These are phyloP conservation scores for Cheilosia scutellata DNA, from an alignment of 2,888 invertebrate genomes.

Conservation along the genomic window DNA sequence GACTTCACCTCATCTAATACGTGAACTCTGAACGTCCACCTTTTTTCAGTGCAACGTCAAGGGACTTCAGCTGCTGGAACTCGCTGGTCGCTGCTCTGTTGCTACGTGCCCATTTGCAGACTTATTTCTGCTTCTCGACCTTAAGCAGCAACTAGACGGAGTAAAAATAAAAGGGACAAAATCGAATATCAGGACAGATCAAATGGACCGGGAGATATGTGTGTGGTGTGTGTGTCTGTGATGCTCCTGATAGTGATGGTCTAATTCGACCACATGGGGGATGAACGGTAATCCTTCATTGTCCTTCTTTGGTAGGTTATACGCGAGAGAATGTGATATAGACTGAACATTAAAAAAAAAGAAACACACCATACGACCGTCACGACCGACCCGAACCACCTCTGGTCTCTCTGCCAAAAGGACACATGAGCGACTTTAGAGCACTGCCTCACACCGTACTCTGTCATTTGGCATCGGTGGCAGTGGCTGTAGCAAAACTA, in stretches of 20 bases:
- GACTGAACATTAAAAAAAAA: conserved; percentile 10
- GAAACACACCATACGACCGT: not conserved
- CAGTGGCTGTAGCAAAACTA: conserved; percentile 23
- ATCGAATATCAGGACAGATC: conserved; percentile 47
- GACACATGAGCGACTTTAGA: conserved; percentile 29
- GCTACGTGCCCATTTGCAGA: conserved; percentile 55
- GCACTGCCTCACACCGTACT: conserved; percentile 14
- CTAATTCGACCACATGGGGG: conserved; percentile 58
- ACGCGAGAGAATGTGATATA: conserved; percentile 43
- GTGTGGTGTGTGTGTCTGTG: conserved; percentile 12
- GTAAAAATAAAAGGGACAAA: conserved; percentile 28
- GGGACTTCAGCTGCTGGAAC: conserved; percentile 46
- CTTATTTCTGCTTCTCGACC: conserved; percentile 55
- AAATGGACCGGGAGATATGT: conserved; percentile 34
- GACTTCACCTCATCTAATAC: conserved; percentile 60
- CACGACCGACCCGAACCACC: conserved; percentile 14
- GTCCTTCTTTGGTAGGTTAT: conserved; percentile 42
- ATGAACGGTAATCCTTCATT: conserved; percentile 59
- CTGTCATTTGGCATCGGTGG: conserved; percentile 25
- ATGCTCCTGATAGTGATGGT: conserved; percentile 25
- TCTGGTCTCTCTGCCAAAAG: conserved; percentile 20
- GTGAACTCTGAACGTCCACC: conserved; percentile 19
- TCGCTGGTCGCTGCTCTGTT: conserved; percentile 11
- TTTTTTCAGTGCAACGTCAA: conserved; percentile 17
- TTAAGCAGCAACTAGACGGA: conserved; percentile 31